Base-by-base conservation (phyloP, 2,888 invertebrate genomes). In the Folsomia candida region DNA sequence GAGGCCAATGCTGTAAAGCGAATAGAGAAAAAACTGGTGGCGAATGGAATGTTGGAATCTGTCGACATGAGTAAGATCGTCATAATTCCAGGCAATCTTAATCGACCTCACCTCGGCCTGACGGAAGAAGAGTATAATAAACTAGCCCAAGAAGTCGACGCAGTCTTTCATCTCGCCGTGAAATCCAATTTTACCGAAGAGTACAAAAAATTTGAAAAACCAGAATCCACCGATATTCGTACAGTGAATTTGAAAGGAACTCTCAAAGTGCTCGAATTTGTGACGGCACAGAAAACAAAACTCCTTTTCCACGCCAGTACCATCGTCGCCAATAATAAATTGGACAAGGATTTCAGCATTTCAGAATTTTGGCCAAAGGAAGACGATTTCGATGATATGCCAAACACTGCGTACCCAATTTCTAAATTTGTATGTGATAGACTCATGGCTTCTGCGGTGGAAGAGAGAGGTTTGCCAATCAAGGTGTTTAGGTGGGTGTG, bases 151-250 rank as follows among this genome's bases (percentile, higher is more conserved):
- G 65, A 62, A 18, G 68, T 77, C 2, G 73, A 77, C n/a, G 67
- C 63, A 0, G 65, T 75, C 1, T 51, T 73, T n/a, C 75, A 77
- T 28, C 67, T 70, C 47, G 77, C 77, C 1, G 73, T 72, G 2
- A 69, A 70, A 57, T 67, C 70, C 4, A 73, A 77, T 64, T 73
- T 75, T 51, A 60, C 70, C 1, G 75, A 77, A 25, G 6, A 25
- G 3, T 77, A 77, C 61, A n/a, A 51, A 2, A 72, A 76, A 25
- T 59, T 61, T 18, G 72, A 72, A 1, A 68, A 67, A 51, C 1
- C 18, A 22, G 51, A 58, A 9, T 25, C 20, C 9, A 11, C 4
- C 9, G 70, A 72, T 37, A 57, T 67, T n/a, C 51, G 72, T 14
- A 22, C 62, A 26, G 69, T 72, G n/a, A 72, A 72, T 28, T 51